Percentiles rank a stretch among this genome's conserved stretches.
These are phyloP conservation scores for Drosophila busckii DNA, from an alignment of 1,140 invertebrate genomes.

Conservation along the genomic window DNA sequence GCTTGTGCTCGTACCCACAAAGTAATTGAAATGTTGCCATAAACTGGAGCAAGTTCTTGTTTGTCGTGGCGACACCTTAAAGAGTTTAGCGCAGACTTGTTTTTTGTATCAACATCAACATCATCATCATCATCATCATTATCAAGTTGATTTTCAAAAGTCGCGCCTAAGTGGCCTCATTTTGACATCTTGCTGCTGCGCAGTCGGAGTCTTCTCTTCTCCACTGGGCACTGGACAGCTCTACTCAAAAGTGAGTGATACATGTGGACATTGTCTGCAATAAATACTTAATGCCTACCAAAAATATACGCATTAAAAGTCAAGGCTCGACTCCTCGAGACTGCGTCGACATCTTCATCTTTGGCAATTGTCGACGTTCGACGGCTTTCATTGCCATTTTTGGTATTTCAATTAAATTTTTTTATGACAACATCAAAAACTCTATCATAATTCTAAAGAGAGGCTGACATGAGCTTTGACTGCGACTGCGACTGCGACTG, in stretches of 20 bases:
- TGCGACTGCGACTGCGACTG: no score
- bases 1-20: no score
- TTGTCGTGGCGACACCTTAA: constrained; percentile 72
- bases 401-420: constrained; percentile 78
- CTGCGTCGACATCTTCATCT: constrained; percentile 67
- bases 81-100: constrained; percentile 57
- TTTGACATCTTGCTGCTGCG: constrained; percentile 59
- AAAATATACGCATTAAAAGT: constrained; percentile 76
- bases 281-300: constrained; percentile 76
- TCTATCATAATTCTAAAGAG: constrained; percentile 78
- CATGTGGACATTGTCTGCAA: constrained; percentile 69
- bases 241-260: constrained; percentile 51
- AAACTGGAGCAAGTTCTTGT: constrained; percentile 45
- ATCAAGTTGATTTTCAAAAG: constrained; percentile 57
- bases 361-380: constrained; percentile 19
- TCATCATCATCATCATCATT: constrained; percentile 21
- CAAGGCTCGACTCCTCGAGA: constrained; percentile 26
- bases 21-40: constrained; percentile 70
- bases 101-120: constrained; percentile 16
- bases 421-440: constrained; percentile 77
- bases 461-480: constrained; percentile 67
- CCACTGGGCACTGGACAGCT: constrained; percentile 8
- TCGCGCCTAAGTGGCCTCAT: constrained; percentile 72
- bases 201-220: background rate
- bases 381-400: constrained; percentile 68